Evolutionary conservation across 2,113 vertebrate genomes (phyloP), one percentile per base, ranked within the genome.

Genomic region (Elgaria multicarinata): DNA sequence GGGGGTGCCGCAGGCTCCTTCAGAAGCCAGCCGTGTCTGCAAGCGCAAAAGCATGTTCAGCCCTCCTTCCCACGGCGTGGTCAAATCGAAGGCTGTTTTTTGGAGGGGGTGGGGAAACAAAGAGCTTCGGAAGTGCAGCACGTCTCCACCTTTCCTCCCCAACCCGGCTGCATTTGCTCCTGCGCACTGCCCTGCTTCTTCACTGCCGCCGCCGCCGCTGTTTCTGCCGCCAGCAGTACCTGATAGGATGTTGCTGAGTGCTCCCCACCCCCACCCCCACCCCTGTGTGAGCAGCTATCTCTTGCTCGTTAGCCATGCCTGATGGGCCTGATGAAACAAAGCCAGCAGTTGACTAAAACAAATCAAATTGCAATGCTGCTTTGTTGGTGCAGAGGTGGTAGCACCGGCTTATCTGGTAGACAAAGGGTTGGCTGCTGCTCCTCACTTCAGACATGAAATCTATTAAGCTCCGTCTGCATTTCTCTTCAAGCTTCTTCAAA

Each of bases 401-500:
- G 69, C 39, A 42, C 82, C 90, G 87, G 84, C 93, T 92, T 91
- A 80, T 88, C 90, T 93, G 87, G 83, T 86, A 87, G 93, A 88
- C 91, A 66, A 36, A 22, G 20, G 10, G n/a, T 24, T 16, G 85
- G 82, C 92, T 86, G 92, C 89, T 90, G 91, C 36, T 87, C 87
- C 90, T 67, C 88, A 85, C 90, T 87, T 77, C 92, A 77, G 83
- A 86, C 88, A 66, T 36, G 53, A 93, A 92, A 94, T 93, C 93
- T 95, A 64, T 93, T 91, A 91, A 91, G 66, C 93, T 89, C 90
- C 90, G 4, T 92, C 94, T 72, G 90, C 93, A 88, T 91, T 93
- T 22, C 91, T 94, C 93, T 93, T 88, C 7, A 90, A 93, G 92
- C 93, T 76, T 88, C 87, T 93, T 91, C 0, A n/a, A 94, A 94